phyloP scores from a whole-genome alignment of 2,888 invertebrate species.

The Saturnia japonica region DNA sequence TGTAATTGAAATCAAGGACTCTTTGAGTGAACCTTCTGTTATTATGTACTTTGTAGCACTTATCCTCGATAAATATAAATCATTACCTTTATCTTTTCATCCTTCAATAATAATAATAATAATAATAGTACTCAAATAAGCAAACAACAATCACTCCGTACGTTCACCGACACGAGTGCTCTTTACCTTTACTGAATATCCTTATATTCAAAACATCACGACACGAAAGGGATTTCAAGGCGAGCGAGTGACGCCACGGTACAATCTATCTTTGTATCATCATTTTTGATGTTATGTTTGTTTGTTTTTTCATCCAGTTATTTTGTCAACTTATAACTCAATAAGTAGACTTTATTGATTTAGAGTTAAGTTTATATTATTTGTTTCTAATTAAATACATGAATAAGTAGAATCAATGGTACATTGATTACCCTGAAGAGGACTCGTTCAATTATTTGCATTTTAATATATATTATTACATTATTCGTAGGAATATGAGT shows the following conservation, averaged over 20 bases:
- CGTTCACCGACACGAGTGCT: constrained; percentile 1
- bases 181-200: neutral
- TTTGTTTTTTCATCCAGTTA: too few relatives aligned
- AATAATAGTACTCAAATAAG: neutral
- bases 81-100: neutral
- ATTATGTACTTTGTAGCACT: neutral
- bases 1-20: neutral
- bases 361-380: neutral
- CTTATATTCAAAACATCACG: constrained; percentile 7
- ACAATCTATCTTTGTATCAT: neutral
- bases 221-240: constrained; percentile 1
- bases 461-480: neutral
- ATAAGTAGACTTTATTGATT: too few relatives aligned
- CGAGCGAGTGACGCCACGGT: constrained; percentile 35
- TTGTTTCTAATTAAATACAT: neutral
- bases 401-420: neutral
- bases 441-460: too few relatives aligned
- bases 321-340: too few relatives aligned
- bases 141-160: constrained; percentile 3
- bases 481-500: neutral
- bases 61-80: neutral
- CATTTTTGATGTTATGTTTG: too few relatives aligned
- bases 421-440: neutral
- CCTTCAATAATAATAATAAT: neutral
- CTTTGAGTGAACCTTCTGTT: neutral